Evolutionary conservation across 1,140 invertebrate genomes (phyloP), one percentile per base, ranked within the genome.

Genomic region (Ceratina japonica): DNA sequence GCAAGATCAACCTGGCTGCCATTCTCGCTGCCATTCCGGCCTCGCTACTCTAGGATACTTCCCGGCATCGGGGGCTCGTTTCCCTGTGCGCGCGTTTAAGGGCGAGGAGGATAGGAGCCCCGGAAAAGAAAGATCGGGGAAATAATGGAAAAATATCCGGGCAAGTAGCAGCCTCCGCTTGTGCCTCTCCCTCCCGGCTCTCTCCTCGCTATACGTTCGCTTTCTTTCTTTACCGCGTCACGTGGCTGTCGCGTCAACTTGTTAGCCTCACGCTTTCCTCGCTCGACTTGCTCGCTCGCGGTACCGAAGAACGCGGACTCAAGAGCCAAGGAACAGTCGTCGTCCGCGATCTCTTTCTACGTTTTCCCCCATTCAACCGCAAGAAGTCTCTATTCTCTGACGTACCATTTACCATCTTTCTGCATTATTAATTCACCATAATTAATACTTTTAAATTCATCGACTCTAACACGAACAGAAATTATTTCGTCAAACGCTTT

Each of bases 1-100:
- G 76, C 74, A 86, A 81, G 71, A 79, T 83, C 71, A 80, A 87
- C 82, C 72, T 80, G 65, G 68, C 70, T 77, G 71, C 74, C 75
- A 81, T 81, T 81, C 69, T 79, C 70, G 37, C 77, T 79, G 77
- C 77, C 72, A 78, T 74, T 82, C 69, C 56, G 61, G 77, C 61
- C 51, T 79, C 37, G 77, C 77, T 73, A 79, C 75, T 78, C 75
- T 78, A 78, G 75, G 75, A 78, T 78, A 77, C 76, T 74, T 71
- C 65, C 37, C 72, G 80, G 71, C 64, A 65, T n/a, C 7, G 64
- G 63, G 64, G 44, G 18, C 22, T 51, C 24, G 31, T 27, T 58
- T 64, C 79, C 37, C 58, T 69, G 69, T 52, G 70, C 75, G 75
- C 63, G 68, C 65, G 61, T 76, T 81, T 66, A 70, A 75, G 74